These are phyloP conservation scores for Natrix natrix DNA, from an alignment of 2,797 vertebrate species.

Conservation along the genomic window DNA sequence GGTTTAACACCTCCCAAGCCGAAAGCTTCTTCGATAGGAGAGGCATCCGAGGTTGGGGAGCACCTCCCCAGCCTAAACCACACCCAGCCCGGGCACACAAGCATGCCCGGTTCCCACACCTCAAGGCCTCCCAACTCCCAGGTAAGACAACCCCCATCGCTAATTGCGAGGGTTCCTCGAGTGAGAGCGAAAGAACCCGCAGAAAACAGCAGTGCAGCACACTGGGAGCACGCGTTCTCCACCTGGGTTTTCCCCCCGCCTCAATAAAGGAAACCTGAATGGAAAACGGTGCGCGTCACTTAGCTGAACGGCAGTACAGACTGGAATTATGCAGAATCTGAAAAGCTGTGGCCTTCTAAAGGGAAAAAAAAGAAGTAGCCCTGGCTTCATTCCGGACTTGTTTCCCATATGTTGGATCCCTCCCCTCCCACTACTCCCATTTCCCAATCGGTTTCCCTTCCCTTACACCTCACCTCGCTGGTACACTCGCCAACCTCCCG, in stretches of 20 bases:
- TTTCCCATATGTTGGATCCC: background rate
- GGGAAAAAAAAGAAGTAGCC: too few species aligned
- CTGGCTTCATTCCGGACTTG: background rate
- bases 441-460: background rate
- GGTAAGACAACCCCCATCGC: background rate
- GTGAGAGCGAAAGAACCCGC: background rate
- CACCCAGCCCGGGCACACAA: background rate
- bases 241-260: constrained; percentile 11
- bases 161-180: background rate
- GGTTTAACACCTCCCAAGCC: background rate
- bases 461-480: background rate
- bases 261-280: background rate
- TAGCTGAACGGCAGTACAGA: background rate
- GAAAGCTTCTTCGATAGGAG: background rate
- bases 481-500: background rate
- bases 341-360: background rate
- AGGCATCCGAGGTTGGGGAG: background rate
- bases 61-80: background rate
- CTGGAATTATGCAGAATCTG: background rate
- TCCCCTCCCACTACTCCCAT: background rate
- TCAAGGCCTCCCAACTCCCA: background rate
- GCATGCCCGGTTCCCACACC: background rate
- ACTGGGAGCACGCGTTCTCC: background rate
- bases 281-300: background rate
- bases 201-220: background rate